Evolutionary conservation across 1,140 invertebrate genomes (phyloP), one percentile per base, ranked within the genome.

Genomic region (Onthophagus taurus): DNA sequence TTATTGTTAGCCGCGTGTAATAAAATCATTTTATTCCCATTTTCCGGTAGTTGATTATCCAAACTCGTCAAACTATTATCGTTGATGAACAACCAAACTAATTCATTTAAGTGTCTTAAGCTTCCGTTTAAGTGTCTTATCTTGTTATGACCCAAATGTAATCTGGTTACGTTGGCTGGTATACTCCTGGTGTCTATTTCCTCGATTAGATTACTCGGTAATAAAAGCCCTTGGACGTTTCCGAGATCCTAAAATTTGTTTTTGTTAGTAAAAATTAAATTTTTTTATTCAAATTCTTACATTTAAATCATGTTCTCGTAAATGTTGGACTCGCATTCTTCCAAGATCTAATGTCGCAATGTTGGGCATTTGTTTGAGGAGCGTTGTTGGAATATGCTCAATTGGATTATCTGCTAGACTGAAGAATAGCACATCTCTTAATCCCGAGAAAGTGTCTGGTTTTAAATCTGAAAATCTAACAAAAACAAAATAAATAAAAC

Each of bases 31-130:
- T 76, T 78, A 12, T 72, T 70, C 0, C 70, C 76, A 67, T 64
- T 76, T 67, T 68, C 65, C 7, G 84, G 84, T 45, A 89, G 58
- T 64, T 89, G 79, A 17, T 76, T 76, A 13, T 88, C 83, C 44
- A 89, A 65, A 9, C 76, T 72, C 36, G 75, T 76, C 20, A 89
- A 65, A 34, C 80, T 71, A 58, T 89, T 89, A 13, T 75, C 70
- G 58, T 85, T 85, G 18, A 87, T 75, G 39, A 85, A 78, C 24
- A 89, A 69, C 76, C 83, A 85, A 54, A 83, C 75, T 11, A 88
- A 63, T 39, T 81, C 72, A 48, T 77, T 72, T 20, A 87, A 57
- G 39, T 81, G 75, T 43, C 76, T 71, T 11, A 88, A 58, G 1
- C 83, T 81, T 9, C 79, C 78, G 53, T 87, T 88, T n/a, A 89